Evolutionary conservation across 2,888 invertebrate species (phyloP), one percentile per base, ranked within the genome.

Genomic region (Xestoiulus laeticollis): DNA sequence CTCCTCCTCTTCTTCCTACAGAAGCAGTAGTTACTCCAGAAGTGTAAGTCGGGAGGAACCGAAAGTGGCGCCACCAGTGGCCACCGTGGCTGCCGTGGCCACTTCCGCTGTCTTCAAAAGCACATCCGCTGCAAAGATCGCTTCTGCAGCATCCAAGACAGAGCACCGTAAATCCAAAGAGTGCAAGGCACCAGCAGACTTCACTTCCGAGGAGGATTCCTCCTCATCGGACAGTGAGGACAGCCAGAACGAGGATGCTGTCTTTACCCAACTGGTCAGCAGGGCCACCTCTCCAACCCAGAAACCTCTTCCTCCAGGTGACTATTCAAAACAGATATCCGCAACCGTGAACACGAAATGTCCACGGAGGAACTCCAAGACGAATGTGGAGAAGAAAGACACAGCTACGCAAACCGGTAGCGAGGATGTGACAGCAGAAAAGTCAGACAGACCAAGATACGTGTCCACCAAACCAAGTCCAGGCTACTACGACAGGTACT

Each of bases 41-140:
- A 87, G 87, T 48, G 87, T 87, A 12, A 87, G 87, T 33, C 84
- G 87, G n/a, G 87, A 87, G 8, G 87, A 82, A 14, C 82, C 87
- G 8, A 84, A 85, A 30, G n/a, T 48, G 14, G 22, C 32, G n/a
- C 14, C 53, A 5, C 16, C 19, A 14, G 44, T 10, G n/a, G 16
- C 44, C 30, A 44, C 44, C 1, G n/a, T 22, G 10, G 32, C n/a
- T 22, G 22, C 2, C 30, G 38, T 43, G 16, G 82, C 12, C 14
- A 12, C 12, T 14, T 26, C 32, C 14, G 43, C 10, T 5, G 26
- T n/a, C 38, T 5, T n/a, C 19, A n/a, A 3, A 83, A n/a, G 12
- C 32, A 6, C 44, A 26, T 4, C 53, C 30, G 32, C 43, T 14
- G 26, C 12, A 10, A 48, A 3, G 48, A 16, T 3, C 48, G 3